A percentile compares a stretch with the other conserved stretches of the same genome.
Conservation (phyloP, 2,797 vertebrate genomes). For the Pseudochromis fuscus region DNA sequence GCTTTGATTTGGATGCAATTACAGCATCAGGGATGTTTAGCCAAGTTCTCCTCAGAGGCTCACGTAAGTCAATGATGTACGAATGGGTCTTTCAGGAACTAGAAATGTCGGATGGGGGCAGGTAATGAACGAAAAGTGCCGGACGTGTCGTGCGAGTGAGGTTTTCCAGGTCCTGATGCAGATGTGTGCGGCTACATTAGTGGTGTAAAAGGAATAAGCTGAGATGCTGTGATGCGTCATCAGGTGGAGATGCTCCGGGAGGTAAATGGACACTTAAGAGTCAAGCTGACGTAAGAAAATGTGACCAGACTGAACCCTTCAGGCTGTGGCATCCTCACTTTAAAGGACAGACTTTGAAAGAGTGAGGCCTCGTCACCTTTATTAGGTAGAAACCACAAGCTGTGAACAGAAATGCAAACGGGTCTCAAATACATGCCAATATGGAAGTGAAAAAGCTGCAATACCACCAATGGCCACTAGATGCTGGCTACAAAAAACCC, state of each 20-base stretch:
- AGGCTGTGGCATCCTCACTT: slow-evolving; percentile 56
- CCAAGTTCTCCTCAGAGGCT: slow-evolving; percentile 38
- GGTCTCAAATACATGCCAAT: too few relatives aligned
- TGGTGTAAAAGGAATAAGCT: not conserved
- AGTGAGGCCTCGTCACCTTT: too few relatives aligned
- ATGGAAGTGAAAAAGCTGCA: too few relatives aligned
- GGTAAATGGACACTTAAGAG: slow-evolving; percentile 28
- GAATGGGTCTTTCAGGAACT: slow-evolving; percentile 35
- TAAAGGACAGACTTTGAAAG: slow-evolving; percentile 68
- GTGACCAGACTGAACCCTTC: slow-evolving; percentile 13
- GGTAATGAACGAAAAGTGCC: slow-evolving; percentile 40
- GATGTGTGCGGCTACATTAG: slow-evolving; percentile 46
- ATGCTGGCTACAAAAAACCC: too few relatives aligned
- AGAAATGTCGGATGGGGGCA: slow-evolving; percentile 12
- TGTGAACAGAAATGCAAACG: too few relatives aligned
- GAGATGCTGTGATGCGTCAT: slow-evolving; percentile 20
- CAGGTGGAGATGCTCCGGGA: not conserved
- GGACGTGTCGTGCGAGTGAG: slow-evolving; percentile 53
- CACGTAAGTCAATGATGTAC: slow-evolving; percentile 3
- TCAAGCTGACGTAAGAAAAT: slow-evolving; percentile 30
- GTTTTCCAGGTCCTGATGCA: slow-evolving; percentile 57
- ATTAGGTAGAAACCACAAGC: too few relatives aligned
- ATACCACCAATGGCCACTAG: too few relatives aligned
- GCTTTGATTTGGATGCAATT: slow-evolving; percentile 50
- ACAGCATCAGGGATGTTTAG: slow-evolving; percentile 27